phyloP scores from a whole-genome alignment of 2,113 vertebrate species.

The Platysteira castanea region DNA sequence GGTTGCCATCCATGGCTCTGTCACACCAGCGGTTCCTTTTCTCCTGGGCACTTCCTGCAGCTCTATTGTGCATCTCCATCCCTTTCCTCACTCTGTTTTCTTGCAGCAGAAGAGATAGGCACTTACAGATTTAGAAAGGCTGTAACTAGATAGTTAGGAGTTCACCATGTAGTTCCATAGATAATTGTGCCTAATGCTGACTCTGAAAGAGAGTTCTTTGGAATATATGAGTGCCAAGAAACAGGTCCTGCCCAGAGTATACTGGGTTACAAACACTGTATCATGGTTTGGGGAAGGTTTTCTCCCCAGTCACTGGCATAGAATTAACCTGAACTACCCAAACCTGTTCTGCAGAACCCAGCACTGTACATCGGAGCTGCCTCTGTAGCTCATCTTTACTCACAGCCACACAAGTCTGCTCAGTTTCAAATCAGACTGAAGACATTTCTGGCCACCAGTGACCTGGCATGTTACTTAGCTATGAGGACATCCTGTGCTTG shows the following conservation, averaged over 20 bases:
- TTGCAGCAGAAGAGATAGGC: neutral
- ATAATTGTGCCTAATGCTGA: neutral
- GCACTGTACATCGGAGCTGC: neutral
- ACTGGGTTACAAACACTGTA: neutral
- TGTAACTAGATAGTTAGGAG: neutral
- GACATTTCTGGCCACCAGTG: neutral
- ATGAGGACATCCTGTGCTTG: neutral
- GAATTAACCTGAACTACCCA: neutral
- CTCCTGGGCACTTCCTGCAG: neutral
- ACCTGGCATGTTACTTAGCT: neutral
- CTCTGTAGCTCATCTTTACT: neutral
- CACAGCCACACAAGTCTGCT: neutral
- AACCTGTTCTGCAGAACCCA: neutral
- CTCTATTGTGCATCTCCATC: neutral
- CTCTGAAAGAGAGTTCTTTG: neutral
- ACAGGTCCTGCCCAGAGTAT: neutral
- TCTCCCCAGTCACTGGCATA: neutral
- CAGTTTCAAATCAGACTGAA: neutral
- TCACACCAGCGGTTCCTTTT: neutral
- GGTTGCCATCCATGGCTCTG: neutral
- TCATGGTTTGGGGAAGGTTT: neutral
- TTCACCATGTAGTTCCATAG: neutral
- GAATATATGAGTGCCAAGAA: neutral
- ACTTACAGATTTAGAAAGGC: neutral
- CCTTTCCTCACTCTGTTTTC: neutral